phyloP scores from a whole-genome alignment of 2,888 invertebrate genomes.

The Mechanitis mazaeus region DNA sequence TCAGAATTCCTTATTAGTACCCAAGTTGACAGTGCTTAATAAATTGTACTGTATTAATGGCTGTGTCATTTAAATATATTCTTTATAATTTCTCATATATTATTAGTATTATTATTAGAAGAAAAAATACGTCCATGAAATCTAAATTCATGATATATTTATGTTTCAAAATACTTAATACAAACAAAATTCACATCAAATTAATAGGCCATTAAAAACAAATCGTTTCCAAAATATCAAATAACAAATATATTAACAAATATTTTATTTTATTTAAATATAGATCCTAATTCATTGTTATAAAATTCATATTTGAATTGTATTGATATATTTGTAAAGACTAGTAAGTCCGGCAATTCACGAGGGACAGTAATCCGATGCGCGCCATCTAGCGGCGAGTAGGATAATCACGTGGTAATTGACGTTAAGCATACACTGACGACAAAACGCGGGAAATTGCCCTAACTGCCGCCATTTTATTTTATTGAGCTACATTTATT shows the following conservation, averaged over 20 bases:
- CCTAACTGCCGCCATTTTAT: constrained; percentile 33
- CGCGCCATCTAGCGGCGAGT: constrained; percentile 58
- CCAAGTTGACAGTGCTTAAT: too few relatives aligned
- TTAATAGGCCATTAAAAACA: constrained; percentile 1
- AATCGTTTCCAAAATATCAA: constrained; percentile 5
- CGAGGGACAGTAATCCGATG: constrained; percentile 51
- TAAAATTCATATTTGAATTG: constrained; percentile 6
- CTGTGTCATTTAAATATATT: too few relatives aligned
- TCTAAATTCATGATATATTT: too few relatives aligned
- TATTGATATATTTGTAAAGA: constrained; percentile 7
- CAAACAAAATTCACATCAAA: constrained; percentile 1
- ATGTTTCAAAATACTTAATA: neutral
- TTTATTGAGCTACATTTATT: constrained; percentile 17
- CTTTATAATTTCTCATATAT: too few relatives aligned
- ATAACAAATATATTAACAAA: neutral
- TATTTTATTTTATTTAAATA: neutral
- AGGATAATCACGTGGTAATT: constrained; percentile 62
- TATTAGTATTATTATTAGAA: too few relatives aligned
- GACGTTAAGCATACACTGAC: constrained; percentile 48
- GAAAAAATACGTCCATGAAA: too few relatives aligned
- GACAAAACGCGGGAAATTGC: constrained; percentile 48
- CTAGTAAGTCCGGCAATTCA: constrained; percentile 41
- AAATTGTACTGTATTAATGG: too few relatives aligned
- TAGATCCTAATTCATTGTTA: neutral
- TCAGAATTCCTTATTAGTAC: too few relatives aligned